These are phyloP conservation scores for Notiomystis cincta DNA, from an alignment of 2,113 vertebrate species.

Conservation along the genomic window DNA sequence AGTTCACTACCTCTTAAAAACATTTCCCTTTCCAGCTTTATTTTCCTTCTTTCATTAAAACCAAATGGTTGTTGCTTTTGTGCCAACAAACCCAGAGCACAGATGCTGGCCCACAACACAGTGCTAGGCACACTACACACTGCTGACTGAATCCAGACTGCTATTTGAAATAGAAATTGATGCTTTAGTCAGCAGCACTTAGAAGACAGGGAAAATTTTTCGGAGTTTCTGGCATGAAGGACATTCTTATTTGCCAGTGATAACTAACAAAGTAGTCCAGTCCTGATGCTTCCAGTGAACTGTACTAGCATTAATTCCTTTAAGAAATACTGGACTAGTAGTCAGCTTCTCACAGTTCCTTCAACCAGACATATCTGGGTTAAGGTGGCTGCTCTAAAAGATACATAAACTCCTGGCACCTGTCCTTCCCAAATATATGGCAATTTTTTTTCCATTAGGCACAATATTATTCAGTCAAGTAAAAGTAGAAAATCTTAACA, in stretches of 20 bases:
- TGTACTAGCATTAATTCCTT: neutral
- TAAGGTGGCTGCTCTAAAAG: neutral
- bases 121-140: neutral
- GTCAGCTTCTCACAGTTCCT: neutral
- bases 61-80: neutral
- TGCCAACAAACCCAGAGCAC: neutral
- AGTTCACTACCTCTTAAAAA: neutral
- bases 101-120: neutral
- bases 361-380: neutral
- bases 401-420: neutral
- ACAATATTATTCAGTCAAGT: neutral
- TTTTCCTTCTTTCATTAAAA: constrained; percentile 9
- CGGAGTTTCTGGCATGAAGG: neutral
- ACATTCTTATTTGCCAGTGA: neutral
- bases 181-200: neutral
- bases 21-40: neutral
- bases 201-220: neutral
- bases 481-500: neutral
- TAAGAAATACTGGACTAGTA: neutral
- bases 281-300: neutral
- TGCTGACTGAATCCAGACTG: neutral
- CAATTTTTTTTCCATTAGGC: neutral
- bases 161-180: neutral
- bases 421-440: neutral
- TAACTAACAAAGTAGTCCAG: neutral